Percentiles rank a stretch among this genome's conserved stretches.
Evolutionary conservation across 2,113 vertebrate genomes (phyloP).

Genomic region (Stictonetta naevosa): DNA sequence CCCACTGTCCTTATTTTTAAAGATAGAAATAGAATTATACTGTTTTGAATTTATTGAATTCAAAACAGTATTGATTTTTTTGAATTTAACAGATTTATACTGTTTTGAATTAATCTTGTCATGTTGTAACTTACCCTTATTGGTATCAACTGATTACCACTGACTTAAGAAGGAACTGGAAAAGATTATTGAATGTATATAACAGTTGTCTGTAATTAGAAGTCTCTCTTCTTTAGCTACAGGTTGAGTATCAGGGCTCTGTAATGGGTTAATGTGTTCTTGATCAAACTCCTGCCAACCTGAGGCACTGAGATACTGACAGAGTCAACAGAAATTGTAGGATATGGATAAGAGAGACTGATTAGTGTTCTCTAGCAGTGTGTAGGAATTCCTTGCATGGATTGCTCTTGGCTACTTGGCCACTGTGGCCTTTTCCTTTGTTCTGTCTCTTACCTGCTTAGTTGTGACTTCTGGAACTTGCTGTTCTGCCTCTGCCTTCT

Average conservation of each 20-base stretch:
- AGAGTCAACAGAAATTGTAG: neutral
- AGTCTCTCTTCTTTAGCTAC: neutral
- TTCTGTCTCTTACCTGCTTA: neutral
- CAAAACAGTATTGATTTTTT: too few species aligned
- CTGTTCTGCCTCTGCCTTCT: neutral
- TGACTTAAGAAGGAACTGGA: neutral
- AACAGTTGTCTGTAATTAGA: neutral
- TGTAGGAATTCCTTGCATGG: neutral
- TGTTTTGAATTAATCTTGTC: neutral
- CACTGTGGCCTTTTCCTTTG: neutral
- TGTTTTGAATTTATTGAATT: neutral
- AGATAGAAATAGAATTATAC: neutral
- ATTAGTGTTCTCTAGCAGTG: neutral
- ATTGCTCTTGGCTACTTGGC: neutral
- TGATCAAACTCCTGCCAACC: neutral
- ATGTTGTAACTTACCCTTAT: neutral
- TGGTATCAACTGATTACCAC: neutral
- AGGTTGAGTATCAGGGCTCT: neutral
- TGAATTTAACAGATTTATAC: neutral
- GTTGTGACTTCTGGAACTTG: neutral
- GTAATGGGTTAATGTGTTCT: neutral
- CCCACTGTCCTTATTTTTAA: neutral
- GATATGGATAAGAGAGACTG: neutral
- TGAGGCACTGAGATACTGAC: neutral
- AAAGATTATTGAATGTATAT: neutral